Evolutionary conservation across 2,888 invertebrate genomes (phyloP), one percentile per base, ranked within the genome.

Genomic region (Troides helena): DNA sequence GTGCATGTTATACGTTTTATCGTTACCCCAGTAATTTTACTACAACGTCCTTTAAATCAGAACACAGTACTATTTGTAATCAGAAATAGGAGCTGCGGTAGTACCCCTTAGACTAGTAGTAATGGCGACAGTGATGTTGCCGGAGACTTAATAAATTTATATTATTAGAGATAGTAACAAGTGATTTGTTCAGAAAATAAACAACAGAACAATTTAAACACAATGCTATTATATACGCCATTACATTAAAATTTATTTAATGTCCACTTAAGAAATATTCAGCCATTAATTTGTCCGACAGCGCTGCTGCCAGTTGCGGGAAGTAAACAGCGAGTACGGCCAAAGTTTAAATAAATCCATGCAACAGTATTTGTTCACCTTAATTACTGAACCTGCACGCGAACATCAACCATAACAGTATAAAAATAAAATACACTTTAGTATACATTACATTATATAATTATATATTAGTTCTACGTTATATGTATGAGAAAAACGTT

Each of bases 321-420:
- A 69, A 53, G 69, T 66, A 69, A 69, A 69, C 69, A 69, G 25
- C 30, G 18, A 61, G 58, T 21, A 30, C 46, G 23, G 65, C 69
- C 65, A 69, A 70, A 58, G 59, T 69, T 62, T 58, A 58, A 62
- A 66, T 62, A 59, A 66, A 70, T 66, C 39, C 50, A 62, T 21
- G 23, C 25, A 46, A 57, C 39, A 43, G 21, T 25, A 60, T 18
- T 39, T 50, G 57, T 61, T 46, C 30, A 57, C 10, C 59, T 30
- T 57, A 65, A 46, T 43, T 62, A 57, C 25, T 18, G 12, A 57
- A 21, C 50, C 46, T 53, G 43, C 36, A 62, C 1, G 25, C 46
- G 21, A 68, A 59, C 23, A 3, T 4, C 53, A 21, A 68, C 59
- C 53, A 53, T 68, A 60, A 62, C 3, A 14, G 14, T 8, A 6